Base-by-base conservation (phyloP, 2,888 invertebrate species). In the Drosophila kuntzei region DNA sequence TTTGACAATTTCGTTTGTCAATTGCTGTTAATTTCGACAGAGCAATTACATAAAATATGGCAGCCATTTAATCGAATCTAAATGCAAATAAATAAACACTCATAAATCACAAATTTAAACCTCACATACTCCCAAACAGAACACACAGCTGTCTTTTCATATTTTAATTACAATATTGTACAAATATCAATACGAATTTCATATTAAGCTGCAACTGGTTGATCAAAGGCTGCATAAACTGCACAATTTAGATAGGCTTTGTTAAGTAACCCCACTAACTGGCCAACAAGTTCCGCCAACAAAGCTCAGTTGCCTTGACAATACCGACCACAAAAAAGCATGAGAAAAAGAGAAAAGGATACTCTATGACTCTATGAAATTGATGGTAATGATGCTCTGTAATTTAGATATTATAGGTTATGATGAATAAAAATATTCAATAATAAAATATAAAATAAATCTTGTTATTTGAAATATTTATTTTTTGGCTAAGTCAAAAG, bases 241-340 rank as follows among this genome's bases (percentile, higher is more conserved):
- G 25, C 12, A 36, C 14, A 34, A 34, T 58, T 54, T 44, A 50
- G n/a, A 53, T 67, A 47, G 51, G 37, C 37, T 47, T 53, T 41
- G 58, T 43, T 54, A 37, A 59, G 29, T 44, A 44, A n/a, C 37
- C 9, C 29, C 36, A 37, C 34, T 32, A 44, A 44, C 43, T 66
- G 44, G 27, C 34, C 37, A 49, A 50, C 41, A 49, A 54, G 22
- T 53, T 37, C 9, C 14, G 25, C 2, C 8, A 22, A 9, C n/a
- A 39, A 47, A 27, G 18, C 22, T 8, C 46, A n/a, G 41, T 50
- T 44, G 60, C 49, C 55, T 53, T 62, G 43, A 63, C 63, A 58
- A 54, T n/a, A 32, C 6, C 37, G 16, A 22, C 37, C 66, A 54
- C 32, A 59, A 59, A 54, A 65, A 36, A 20, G 49, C 9, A 2